A percentile compares a stretch with the other conserved stretches of the same genome.
These are phyloP conservation scores for Trematomus loennbergii DNA, from an alignment of 2,113 vertebrate genomes.

Conservation along the genomic window DNA sequence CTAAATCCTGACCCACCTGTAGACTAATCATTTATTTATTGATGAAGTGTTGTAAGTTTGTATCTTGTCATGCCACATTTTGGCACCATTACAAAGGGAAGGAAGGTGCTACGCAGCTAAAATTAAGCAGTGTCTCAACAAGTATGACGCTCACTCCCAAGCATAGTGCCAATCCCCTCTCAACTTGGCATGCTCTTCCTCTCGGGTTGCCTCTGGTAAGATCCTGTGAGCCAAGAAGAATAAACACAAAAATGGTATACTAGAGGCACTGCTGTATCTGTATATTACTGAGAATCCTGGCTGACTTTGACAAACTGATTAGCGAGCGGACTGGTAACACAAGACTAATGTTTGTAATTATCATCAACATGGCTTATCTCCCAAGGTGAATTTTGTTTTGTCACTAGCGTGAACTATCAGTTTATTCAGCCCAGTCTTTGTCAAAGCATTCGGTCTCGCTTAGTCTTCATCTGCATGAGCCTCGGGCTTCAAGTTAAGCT, in stretches of 20 bases:
- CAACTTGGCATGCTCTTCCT: conserved; percentile 60
- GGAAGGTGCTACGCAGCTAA: conserved; percentile 63
- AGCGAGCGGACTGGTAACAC: conserved; percentile 74
- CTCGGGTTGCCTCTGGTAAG: conserved; percentile 62
- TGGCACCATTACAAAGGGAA: conserved; percentile 55
- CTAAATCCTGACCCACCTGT: conserved; percentile 64
- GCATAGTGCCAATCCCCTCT: conserved; percentile 58
- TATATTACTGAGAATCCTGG: conserved; percentile 63
- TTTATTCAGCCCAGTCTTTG: conserved; percentile 18
- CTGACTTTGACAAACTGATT: conserved; percentile 82
- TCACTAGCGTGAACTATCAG: conserved; percentile 33
- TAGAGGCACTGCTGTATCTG: conserved; percentile 64
- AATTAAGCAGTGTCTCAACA: conserved; percentile 70
- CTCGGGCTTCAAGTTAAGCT: conserved; percentile 3
- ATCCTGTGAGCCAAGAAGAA: conserved; percentile 66
- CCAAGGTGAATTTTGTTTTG: conserved; percentile 54
- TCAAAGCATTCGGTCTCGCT: background rate
- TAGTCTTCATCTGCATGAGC: background rate
- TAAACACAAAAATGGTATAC: conserved; percentile 53
- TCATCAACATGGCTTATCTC: conserved; percentile 69
- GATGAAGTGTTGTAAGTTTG: conserved; percentile 77
- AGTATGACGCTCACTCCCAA: conserved; percentile 46
- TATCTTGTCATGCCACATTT: conserved; percentile 69
- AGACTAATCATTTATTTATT: conserved; percentile 77
- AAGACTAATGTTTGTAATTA: conserved; percentile 83